Conservation (phyloP, 2,888 invertebrate genomes). For the Alentia gelatinosa region DNA sequence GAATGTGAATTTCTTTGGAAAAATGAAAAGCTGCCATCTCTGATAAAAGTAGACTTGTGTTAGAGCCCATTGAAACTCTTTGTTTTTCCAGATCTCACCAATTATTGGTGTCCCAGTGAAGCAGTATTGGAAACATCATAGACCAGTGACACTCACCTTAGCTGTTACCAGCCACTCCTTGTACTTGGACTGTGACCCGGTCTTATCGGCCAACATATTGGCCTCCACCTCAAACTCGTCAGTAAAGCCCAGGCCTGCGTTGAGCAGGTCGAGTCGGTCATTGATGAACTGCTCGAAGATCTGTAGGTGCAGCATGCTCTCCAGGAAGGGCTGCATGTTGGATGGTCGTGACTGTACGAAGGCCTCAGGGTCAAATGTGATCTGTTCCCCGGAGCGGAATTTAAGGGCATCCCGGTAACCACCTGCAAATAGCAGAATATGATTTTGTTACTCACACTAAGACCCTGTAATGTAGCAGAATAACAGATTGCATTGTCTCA, state of each 20-base stretch:
- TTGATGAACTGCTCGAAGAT: conserved; percentile 89
- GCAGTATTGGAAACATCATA: too few species aligned
- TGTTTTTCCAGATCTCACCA: too few species aligned
- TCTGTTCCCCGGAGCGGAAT: conserved; percentile 85
- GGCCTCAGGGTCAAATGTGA: conserved; percentile 92
- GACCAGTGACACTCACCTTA: conserved; percentile 82
- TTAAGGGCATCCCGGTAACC: conserved; percentile 88
- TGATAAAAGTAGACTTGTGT: too few species aligned
- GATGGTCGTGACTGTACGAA: conserved; percentile 92
- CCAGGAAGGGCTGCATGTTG: conserved; percentile 92
- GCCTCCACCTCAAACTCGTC: conserved; percentile 97
- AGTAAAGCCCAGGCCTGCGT: conserved; percentile 94
- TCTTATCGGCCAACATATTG: conserved; percentile 86
- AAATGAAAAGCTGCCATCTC: too few species aligned
- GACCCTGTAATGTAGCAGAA: too few species aligned
- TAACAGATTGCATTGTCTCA: too few species aligned
- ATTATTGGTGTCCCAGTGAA: too few species aligned
- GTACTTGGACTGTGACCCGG: conserved; percentile 85
- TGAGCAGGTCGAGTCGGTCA: conserved; percentile 94
- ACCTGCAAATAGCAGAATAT: conserved; percentile 69
- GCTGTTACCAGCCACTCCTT: conserved; percentile 90
- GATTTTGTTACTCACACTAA: too few species aligned
- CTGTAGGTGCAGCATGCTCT: conserved; percentile 94
- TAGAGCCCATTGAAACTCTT: too few species aligned
- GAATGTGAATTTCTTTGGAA: too few species aligned